Percentiles rank a stretch among this genome's conserved stretches.
These are phyloP conservation scores for Etheostoma nigrum DNA, from an alignment of 2,797 vertebrate genomes.

Conservation along the genomic window DNA sequence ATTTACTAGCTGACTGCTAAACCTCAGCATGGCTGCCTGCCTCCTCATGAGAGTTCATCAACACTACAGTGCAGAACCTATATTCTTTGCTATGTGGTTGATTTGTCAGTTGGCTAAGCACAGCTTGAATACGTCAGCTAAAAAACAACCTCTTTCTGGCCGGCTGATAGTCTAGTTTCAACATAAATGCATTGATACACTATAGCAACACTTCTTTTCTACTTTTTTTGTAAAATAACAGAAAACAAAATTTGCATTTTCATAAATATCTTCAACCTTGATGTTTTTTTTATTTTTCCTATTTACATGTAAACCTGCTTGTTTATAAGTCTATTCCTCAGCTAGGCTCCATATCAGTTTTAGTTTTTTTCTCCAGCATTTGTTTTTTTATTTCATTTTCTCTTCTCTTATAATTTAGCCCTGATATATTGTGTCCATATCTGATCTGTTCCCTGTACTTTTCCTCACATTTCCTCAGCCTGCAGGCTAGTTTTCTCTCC, in stretches of 20 bases:
- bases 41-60: conserved; percentile 60
- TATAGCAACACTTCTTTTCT: neutral
- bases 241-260: neutral
- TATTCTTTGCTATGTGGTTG: conserved; percentile 55
- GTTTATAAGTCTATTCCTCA: neutral
- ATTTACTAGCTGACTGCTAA: conserved; percentile 37
- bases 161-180: conserved; percentile 16
- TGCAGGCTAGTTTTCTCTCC: conserved; percentile 37
- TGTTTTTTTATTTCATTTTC: neutral
- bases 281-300: neutral
- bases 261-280: neutral
- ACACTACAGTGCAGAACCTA: conserved; percentile 40
- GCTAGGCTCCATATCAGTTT: neutral
- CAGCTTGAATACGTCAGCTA: conserved; percentile 54
- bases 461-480: conserved; percentile 13
- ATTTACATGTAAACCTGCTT: neutral
- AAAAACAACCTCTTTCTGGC: conserved; percentile 48
- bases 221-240: neutral
- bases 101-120: conserved; percentile 67
- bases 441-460: conserved; percentile 22
- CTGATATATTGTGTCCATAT: conserved; percentile 26
- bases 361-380: conserved; percentile 5
- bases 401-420: neutral
- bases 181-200: conserved; percentile 12
- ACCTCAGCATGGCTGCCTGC: conserved; percentile 38